Conservation (phyloP, 2,797 vertebrate species). For the Emydoidea blandingii region DNA sequence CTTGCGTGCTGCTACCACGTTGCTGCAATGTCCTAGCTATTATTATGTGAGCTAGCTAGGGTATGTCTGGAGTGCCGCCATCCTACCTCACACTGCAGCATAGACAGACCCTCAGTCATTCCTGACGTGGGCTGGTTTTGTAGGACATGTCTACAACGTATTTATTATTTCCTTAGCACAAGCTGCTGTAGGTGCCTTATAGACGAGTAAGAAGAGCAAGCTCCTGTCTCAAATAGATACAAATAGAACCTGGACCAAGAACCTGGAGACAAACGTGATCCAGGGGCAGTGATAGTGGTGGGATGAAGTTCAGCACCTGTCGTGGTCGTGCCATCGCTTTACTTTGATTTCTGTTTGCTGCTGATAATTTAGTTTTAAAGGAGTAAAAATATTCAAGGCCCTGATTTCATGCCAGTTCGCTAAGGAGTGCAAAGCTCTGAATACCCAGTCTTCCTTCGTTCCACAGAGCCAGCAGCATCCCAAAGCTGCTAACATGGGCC, state of each 20-base stretch:
- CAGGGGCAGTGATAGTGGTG: not conserved
- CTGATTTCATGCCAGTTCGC: not conserved
- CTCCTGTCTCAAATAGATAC: not conserved
- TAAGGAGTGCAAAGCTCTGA: not conserved
- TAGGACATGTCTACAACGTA: not conserved
- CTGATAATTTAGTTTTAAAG: constrained; percentile 8
- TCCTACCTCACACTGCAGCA: not conserved
- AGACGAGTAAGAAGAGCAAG: not conserved
- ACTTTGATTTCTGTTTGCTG: not conserved
- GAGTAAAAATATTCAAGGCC: not conserved
- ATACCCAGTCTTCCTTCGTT: not conserved
- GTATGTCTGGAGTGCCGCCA: too few species aligned
- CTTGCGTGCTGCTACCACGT: not conserved
- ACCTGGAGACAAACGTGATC: not conserved
- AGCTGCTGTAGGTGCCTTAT: too few species aligned
- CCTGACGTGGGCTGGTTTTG: not conserved
- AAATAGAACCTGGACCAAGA: not conserved
- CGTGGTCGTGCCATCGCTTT: not conserved
- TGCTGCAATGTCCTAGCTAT: too few species aligned
- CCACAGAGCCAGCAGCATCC: not conserved
- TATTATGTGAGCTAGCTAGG: not conserved
- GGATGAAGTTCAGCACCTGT: not conserved
- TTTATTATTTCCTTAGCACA: not conserved
- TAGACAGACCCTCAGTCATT: not conserved
- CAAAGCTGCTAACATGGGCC: not conserved